phyloP scores from a whole-genome alignment of 2,888 invertebrate species.

The Rugalucina vietnamica region DNA sequence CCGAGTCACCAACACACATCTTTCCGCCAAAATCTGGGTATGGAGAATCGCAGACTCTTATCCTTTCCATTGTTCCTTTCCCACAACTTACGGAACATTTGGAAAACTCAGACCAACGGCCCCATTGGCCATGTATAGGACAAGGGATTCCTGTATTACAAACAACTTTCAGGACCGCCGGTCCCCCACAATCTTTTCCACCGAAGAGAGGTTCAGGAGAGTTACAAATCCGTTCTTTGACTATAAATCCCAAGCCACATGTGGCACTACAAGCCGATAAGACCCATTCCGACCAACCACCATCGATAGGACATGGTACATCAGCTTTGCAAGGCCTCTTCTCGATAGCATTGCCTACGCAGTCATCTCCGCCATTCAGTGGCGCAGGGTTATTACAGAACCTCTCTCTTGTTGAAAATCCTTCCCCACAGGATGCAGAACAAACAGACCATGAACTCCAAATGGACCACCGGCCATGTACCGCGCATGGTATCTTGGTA shows the following conservation, averaged over 20 bases:
- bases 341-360: conserved; percentile 22
- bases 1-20: conserved; percentile 44
- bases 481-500: conserved; percentile 16
- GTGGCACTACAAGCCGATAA: conserved; percentile 23
- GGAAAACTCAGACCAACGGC: conserved; percentile 43
- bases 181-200: conserved; percentile 49
- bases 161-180: conserved; percentile 16
- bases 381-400: conserved; percentile 39
- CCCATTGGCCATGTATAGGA: conserved; percentile 61
- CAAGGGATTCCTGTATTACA: conserved; percentile 52
- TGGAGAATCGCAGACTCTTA: conserved; percentile 52
- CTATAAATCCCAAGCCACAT: conserved; percentile 36
- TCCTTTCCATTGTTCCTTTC: conserved; percentile 31
- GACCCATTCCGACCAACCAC: conserved; percentile 42
- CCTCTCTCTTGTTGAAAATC: conserved; percentile 7
- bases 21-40: conserved; percentile 49
- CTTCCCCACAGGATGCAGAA: conserved; percentile 23
- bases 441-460: conserved; percentile 37
- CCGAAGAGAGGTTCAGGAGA: conserved; percentile 49
- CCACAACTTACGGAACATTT: conserved; percentile 61
- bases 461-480: conserved; percentile 29
- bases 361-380: conserved; percentile 27
- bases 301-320: conserved; percentile 42
- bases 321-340: conserved; percentile 25
- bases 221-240: conserved; percentile 23